Evolutionary conservation across 2,113 vertebrate species (phyloP).

Genomic region (Arenaria interpres): DNA sequence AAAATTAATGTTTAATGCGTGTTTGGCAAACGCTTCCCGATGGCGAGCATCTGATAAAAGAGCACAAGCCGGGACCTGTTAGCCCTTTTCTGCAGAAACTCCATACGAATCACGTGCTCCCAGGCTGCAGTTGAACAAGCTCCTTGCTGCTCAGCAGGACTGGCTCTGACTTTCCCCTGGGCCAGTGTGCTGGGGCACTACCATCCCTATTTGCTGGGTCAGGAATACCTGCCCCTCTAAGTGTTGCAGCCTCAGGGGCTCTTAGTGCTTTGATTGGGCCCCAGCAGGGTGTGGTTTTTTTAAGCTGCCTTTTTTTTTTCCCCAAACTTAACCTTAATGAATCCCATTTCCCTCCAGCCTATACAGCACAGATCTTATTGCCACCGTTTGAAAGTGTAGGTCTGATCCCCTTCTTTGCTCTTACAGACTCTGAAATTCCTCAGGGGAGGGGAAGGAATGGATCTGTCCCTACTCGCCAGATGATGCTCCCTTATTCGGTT

Average conservation of each 20-base stretch:
- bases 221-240: background rate
- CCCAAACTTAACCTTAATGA: background rate
- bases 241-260: background rate
- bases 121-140: background rate
- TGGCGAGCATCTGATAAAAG: conserved; percentile 43
- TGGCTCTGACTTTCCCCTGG: background rate
- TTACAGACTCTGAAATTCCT: background rate
- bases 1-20: background rate
- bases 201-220: background rate
- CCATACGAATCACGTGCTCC: background rate
- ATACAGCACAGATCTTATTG: background rate
- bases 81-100: background rate
- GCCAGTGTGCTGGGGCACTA: background rate
- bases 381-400: background rate
- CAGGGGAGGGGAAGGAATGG: background rate
- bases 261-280: background rate
- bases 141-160: background rate
- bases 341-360: background rate
- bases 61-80: conserved; percentile 43
- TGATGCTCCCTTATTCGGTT: background rate
- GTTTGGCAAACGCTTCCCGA: background rate
- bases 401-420: background rate
- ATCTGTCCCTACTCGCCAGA: background rate
- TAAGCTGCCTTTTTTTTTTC: background rate
- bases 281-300: background rate